Evolutionary conservation across 2,888 invertebrate genomes (phyloP).

Genomic region (Pachymerium ferrugineum): DNA sequence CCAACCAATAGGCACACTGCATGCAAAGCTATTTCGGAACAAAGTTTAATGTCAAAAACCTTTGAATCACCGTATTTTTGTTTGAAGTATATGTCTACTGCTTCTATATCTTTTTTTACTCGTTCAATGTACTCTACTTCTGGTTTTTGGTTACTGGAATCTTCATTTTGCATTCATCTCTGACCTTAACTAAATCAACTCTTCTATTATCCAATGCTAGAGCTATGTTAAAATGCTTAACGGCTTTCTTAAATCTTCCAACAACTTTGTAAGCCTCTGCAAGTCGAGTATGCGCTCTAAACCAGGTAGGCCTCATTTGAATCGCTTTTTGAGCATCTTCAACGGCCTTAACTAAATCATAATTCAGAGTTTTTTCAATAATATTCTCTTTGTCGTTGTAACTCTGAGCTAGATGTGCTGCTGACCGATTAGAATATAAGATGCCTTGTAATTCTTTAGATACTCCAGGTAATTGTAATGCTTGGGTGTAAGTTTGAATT

Average conservation of each 20-base stretch:
- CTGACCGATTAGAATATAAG: background rate
- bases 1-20: background rate
- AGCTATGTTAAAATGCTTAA: background rate
- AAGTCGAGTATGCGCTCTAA: background rate
- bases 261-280: background rate
- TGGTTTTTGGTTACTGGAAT: background rate
- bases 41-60: no score
- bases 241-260: background rate
- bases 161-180: background rate
- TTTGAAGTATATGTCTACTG: background rate
- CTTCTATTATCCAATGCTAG: background rate
- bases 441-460: background rate
- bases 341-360: no score
- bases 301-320: background rate
- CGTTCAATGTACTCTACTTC: background rate
- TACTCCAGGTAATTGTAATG: background rate
- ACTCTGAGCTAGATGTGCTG: background rate
- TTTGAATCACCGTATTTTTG: no score
- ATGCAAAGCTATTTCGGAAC: background rate
- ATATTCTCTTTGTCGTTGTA: background rate
- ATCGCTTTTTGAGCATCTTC: background rate
- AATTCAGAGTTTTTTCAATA: no score
- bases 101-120: background rate
- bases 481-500: background rate
- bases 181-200: background rate